Evolutionary conservation across 1,140 invertebrate genomes (phyloP), one percentile per base, ranked within the genome.

Genomic region (Chrysopa pallens): DNA sequence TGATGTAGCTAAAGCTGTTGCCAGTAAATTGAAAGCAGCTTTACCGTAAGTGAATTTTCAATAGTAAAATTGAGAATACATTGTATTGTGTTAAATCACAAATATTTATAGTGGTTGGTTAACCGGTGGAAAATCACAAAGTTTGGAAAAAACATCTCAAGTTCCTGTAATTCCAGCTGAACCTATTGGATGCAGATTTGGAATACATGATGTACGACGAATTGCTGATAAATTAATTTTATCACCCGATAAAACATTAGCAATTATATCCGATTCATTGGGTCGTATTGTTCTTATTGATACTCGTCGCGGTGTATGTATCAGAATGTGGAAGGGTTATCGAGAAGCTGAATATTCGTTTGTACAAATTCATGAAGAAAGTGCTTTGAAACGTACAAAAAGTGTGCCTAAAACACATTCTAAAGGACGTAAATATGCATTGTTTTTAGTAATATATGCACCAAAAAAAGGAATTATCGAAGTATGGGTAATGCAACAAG

Each of bases 321-420:
- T 94, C 13, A 70, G 88, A 44, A 80, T 94, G 58, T 93, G 89
- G 71, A 95, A 95, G 69, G 92, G 90, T 8, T 96, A 93, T 58
- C 67, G 91, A 44, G 84, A 95, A 63, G 89, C 91, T 7, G 85
- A 95, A 55, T 89, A 84, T 63, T 81, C 80, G 6, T 97, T 92
- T 77, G 65, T 94, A 35, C 77, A 86, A 64, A 80, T 82, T 29
- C 57, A 68, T 6, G 80, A 84, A 54, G 74, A 77, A 48, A 68
- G 67, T 47, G 52, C 52, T 44, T 66, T 68, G 45, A 51, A 56
- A 43, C 54, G 63, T 39, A 60, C 50, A 39, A 67, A 62, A 54
- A 60, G 60, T 33, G 57, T 59, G 17, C 57, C 63, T 27, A 61
- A 57, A 45, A 60, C 61, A 39, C 56, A 56, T 0, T 50, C 57